A percentile compares a stretch with the other conserved stretches of the same genome.
phyloP scores from a whole-genome alignment of 1,140 invertebrate genomes.

The Amphibalanus amphitrite region DNA sequence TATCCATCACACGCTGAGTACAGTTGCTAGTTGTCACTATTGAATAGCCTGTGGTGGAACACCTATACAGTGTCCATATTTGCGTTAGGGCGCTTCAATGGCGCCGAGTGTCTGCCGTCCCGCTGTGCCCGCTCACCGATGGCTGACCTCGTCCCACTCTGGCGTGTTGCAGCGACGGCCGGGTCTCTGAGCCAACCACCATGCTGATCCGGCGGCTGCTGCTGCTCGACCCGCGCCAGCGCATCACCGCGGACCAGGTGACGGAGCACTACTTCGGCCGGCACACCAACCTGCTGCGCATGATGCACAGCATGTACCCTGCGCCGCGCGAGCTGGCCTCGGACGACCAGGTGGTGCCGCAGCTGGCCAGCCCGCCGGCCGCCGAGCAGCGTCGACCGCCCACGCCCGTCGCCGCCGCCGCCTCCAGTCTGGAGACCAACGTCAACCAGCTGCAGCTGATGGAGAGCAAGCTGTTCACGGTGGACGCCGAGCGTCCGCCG shows the following conservation, averaged over 20 bases:
- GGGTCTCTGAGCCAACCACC: conserved; percentile 36
- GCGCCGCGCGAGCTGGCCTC: not conserved
- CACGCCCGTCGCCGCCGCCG: not conserved
- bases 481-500: too few relatives aligned
- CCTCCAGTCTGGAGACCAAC: not conserved
- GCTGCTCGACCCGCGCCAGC: conserved; percentile 35
- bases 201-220: conserved; percentile 37
- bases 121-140: not conserved
- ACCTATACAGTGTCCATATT: not conserved
- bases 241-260: conserved; percentile 40
- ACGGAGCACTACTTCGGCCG: conserved; percentile 23
- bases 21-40: not conserved
- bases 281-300: not conserved
- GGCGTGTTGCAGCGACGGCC: conserved; percentile 34
- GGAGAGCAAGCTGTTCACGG: too few relatives aligned
- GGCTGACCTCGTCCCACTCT: too few relatives aligned
- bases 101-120: not conserved
- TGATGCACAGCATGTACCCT: not conserved
- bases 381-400: not conserved
- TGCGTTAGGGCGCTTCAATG: not conserved
- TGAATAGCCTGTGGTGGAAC: conserved; percentile 1
- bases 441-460: too few relatives aligned
- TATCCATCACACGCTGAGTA: not conserved
- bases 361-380: not conserved
- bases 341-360: conserved; percentile 2